Evolutionary conservation across 2,113 vertebrate species (phyloP).

Genomic region (rat (Rattus norvegicus)): GRCr8 NC_086033.1:60726501-60727000

Average conservation of each 20-base stretch:
- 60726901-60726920: neutral
- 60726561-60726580: neutral
- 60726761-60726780: neutral
- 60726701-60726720: neutral
- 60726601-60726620: neutral
- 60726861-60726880: neutral
- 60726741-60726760: neutral
- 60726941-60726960: neutral
- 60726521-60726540: neutral
- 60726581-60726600: neutral
- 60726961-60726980: neutral
- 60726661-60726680: neutral
- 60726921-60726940: neutral
- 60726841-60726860: neutral
- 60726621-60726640: neutral
- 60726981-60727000: neutral
- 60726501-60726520: neutral
- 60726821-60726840: neutral
- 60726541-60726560: neutral
- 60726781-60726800: neutral
- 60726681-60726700: neutral
- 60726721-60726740: neutral
- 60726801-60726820: neutral
- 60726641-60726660: neutral
- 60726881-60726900: neutral